Evolutionary conservation across 2,113 vertebrate species (phyloP).

Genomic region (Cottus gobio): DNA sequence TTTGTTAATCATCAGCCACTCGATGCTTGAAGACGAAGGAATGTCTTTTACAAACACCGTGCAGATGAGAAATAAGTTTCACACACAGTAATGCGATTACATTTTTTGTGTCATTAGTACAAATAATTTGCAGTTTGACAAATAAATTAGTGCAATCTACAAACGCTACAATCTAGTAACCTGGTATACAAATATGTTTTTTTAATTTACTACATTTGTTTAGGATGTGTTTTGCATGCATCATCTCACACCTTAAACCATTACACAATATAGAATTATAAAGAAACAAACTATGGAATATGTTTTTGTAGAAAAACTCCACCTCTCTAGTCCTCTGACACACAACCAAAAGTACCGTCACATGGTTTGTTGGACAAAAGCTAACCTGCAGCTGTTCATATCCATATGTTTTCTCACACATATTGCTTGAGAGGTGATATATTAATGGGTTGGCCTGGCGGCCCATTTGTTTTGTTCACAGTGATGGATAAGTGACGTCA

Average conservation of each 20-base stretch:
- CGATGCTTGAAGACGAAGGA: neutral
- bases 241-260: neutral
- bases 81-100: neutral
- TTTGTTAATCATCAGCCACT: constrained; percentile 6
- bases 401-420: neutral
- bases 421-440: neutral
- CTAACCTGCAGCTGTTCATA: constrained; percentile 1
- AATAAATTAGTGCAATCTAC: constrained; percentile 3
- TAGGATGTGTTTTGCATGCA: neutral
- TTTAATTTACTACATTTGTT: neutral
- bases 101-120: constrained; percentile 9
- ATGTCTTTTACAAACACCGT: constrained; percentile 16
- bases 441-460: neutral
- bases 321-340: neutral
- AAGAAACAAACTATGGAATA: neutral
- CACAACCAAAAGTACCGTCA: neutral
- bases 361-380: constrained; percentile 1
- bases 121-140: constrained; percentile 22
- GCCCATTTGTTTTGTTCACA: constrained; percentile 18
- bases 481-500: constrained; percentile 7
- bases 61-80: constrained; percentile 16
- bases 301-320: neutral
- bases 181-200: neutral
- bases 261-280: neutral
- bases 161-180: neutral